phyloP scores from a whole-genome alignment of 2,113 vertebrate species.

The Myotis davidii region DNA sequence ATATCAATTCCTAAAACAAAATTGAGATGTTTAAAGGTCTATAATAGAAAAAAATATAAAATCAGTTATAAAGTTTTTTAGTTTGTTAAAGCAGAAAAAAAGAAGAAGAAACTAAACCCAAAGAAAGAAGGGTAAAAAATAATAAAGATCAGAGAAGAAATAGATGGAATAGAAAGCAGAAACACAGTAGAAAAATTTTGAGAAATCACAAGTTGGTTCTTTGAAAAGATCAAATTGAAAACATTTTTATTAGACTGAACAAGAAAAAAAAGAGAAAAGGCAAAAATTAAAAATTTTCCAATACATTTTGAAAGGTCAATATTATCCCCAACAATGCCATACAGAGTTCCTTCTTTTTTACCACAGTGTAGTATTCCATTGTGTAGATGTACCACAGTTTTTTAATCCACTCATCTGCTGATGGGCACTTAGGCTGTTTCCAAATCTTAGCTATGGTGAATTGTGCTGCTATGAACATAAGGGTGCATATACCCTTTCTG shows the following conservation, averaged over 20 bases:
- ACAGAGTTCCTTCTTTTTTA: too few relatives aligned
- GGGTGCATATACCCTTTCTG: too few relatives aligned
- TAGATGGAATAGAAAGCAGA: background rate
- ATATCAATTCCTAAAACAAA: background rate
- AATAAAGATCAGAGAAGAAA: background rate
- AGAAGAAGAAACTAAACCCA: background rate
- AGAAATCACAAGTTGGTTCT: background rate
- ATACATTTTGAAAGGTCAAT: too few relatives aligned
- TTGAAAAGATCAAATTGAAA: background rate
- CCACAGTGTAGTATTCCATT: too few relatives aligned
- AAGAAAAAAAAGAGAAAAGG: background rate
- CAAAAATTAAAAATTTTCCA: background rate
- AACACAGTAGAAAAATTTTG: background rate
- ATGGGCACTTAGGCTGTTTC: too few relatives aligned
- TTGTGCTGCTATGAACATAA: too few relatives aligned
- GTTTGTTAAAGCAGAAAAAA: background rate
- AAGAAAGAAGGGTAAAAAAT: background rate
- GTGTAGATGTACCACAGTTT: too few relatives aligned
- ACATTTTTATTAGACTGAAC: background rate
- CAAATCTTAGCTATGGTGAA: too few relatives aligned
- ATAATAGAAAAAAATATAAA: background rate
- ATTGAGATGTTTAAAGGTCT: background rate
- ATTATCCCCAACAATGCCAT: too few relatives aligned
- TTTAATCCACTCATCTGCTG: too few relatives aligned
- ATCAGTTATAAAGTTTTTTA: background rate